Base-by-base conservation (phyloP, 2,797 vertebrate species). In the Ambastaia sidthimunki region DNA sequence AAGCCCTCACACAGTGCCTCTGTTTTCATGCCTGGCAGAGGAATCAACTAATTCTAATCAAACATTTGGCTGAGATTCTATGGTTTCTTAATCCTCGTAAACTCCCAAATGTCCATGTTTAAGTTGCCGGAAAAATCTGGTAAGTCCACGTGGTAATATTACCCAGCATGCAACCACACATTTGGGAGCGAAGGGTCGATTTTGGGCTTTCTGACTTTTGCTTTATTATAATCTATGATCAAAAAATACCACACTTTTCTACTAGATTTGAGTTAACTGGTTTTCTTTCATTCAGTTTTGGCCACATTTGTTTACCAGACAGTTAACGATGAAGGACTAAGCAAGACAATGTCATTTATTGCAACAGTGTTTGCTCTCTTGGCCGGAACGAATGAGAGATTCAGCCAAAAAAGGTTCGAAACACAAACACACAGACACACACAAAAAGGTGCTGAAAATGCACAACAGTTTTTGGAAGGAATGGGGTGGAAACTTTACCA, bases 341-440 rank as follows among this genome's bases (percentile, higher is more conserved):
- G 60, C 23, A n/a, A 50, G 60, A 44, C 48, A 60, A 48, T 60
- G 41, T 69, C 13, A 66, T 77, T 83, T 78, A 85, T 82, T 80
- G 71, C 84, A 70, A 73, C 31, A 2, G 72, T 12, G 23, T 68
- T 71, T 28, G 70, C 54, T 63, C 7, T 78, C 37, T 52, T n/a
- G 21, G 19, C 41, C 47, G 31, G 62, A 10, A 7, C 59, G 34
- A 83, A 25, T 19, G 16, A 55, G 5, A 68, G 3, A 1, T 0
- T 23, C 5, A 2, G 16, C 28, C 68, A 60, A 28, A 70, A 3
- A 1, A 44, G 15, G 3, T 21, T 44, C 25, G 23, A 47, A 47
- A 73, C 19, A 75, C 11, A 47, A 25, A 44, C 31, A 1, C 1
- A 52, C 0, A 12, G 73, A 52, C 31, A 65, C 50, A 55, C 34